Base-by-base conservation (phyloP, 2,113 vertebrate species). In the Gobiocypris rarus region DNA sequence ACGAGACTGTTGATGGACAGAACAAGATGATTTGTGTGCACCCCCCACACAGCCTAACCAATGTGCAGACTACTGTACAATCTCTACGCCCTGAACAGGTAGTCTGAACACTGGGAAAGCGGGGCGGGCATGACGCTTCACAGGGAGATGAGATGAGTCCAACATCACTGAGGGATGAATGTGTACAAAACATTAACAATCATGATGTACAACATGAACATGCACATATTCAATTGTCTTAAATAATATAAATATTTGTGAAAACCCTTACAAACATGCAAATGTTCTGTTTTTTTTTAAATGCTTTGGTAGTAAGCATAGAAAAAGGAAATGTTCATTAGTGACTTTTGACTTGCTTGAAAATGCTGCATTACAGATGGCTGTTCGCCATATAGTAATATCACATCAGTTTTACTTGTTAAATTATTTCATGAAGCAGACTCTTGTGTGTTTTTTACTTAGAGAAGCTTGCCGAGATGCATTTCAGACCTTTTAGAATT, bases 61-160 rank as follows among this genome's bases (percentile, higher is more conserved):
- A 98, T 98, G 97, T 97, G 96, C 96, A 97, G 96, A 98, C 97
- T 98, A 97, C 96, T 97, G 96, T 97, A 97, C 97, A 96, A 96
- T 96, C 95, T 95, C 92, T 95, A 96, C 96, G 95, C 97, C 97
- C 97, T 98, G 97, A 98, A 98, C 97, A 98, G 97, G 97, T 97
- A 98, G 97, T 98, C 96, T 97, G 97, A 98, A 98, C 97, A 98
- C 97, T 98, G 97, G 97, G 97, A 94, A 97, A 96, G 96, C 97
- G 96, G 95, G 96, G 95, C 93, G 95, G 96, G 96, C 85, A 87
- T 65, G n/a, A 84, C 73, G 86, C 74, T 19, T 73, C 83, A 84
- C 73, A 50, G 43, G 24, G 26, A 50, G 78, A 75, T 75, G 82
- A 31, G 48, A 58, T 13, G 50, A 83, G 24, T 77, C 76, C 56